Conservation (phyloP, 2,797 vertebrate species). For the Halcyon badia region DNA sequence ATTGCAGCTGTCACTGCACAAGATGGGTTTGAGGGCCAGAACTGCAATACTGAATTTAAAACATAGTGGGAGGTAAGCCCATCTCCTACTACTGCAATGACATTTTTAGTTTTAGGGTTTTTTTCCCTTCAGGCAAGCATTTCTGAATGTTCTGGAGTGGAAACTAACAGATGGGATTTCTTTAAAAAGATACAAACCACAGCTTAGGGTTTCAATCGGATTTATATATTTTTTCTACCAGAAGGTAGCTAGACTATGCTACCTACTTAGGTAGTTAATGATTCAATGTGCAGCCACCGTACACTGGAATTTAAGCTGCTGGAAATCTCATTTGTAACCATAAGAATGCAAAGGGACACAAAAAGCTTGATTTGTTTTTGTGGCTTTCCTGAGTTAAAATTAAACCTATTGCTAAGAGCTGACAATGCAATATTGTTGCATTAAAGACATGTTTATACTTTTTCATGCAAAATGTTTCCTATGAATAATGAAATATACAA, state of each 20-base stretch:
- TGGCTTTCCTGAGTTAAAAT: slow-evolving; percentile 74
- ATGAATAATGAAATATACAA: slow-evolving; percentile 59
- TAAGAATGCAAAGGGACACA: slow-evolving; percentile 74
- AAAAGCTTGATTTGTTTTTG: slow-evolving; percentile 75
- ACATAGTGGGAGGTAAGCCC: slow-evolving; percentile 17
- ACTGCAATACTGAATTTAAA: slow-evolving; percentile 44
- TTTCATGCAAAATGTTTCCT: slow-evolving; percentile 64
- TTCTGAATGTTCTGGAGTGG: slow-evolving; percentile 67
- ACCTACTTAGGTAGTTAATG: slow-evolving; percentile 77
- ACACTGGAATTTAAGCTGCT: slow-evolving; percentile 68
- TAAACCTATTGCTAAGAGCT: slow-evolving; percentile 71
- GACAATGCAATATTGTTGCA: slow-evolving; percentile 58
- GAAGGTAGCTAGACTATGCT: slow-evolving; percentile 56
- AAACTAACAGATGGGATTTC: slow-evolving; percentile 77
- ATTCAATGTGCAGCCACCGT: slow-evolving; percentile 69
- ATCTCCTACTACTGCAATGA: neutral
- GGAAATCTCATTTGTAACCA: slow-evolving; percentile 78
- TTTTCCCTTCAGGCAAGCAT: slow-evolving; percentile 56
- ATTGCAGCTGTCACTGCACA: neutral
- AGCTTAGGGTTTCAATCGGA: slow-evolving; percentile 43
- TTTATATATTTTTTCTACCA: slow-evolving; percentile 38
- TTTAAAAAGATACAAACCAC: slow-evolving; percentile 69
- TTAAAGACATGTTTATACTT: slow-evolving; percentile 65
- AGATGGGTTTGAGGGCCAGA: slow-evolving; percentile 8
- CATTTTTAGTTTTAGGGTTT: slow-evolving; percentile 21